phyloP scores from a whole-genome alignment of 2,888 invertebrate species.

The Mellilla xanthometata region DNA sequence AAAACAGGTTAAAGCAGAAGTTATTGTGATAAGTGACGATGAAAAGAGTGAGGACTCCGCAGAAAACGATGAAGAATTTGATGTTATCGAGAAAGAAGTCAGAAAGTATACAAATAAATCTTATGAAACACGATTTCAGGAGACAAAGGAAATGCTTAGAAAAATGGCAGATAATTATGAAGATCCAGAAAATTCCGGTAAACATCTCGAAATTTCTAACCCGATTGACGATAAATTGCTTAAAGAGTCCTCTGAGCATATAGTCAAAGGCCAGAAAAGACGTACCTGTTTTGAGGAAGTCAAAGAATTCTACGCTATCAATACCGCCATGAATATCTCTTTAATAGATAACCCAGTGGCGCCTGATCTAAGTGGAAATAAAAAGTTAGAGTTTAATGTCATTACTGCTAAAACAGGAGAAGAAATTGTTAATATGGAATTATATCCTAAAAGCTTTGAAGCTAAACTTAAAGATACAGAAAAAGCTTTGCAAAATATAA shows the following conservation, averaged over 20 bases:
- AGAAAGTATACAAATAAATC: constrained; percentile 67
- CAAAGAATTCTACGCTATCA: constrained; percentile 62
- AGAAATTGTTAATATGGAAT: constrained; percentile 34
- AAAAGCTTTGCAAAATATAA: constrained; percentile 53
- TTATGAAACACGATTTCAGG: constrained; percentile 67
- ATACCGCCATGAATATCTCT: constrained; percentile 62
- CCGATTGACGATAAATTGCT: constrained; percentile 46
- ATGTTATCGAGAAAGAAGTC: constrained; percentile 66
- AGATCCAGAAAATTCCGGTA: constrained; percentile 35
- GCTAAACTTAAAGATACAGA: constrained; percentile 61
- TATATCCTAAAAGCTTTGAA: constrained; percentile 55
- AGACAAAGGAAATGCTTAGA: constrained; percentile 68
- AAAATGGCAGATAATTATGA: constrained; percentile 65
- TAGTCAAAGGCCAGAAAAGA: constrained; percentile 49
- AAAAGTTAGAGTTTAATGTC: constrained; percentile 28
- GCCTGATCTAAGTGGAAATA: constrained; percentile 43
- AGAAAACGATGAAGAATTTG: constrained; percentile 55
- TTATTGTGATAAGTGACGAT: constrained; percentile 25
- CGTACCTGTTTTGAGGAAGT: constrained; percentile 55
- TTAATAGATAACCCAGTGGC: constrained; percentile 53
- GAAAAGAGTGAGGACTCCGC: constrained; percentile 33
- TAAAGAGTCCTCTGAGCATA: constrained; percentile 56
- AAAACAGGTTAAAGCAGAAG: constrained; percentile 29
- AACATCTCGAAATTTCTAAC: constrained; percentile 17
- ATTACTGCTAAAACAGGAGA: constrained; percentile 27